A percentile compares a stretch with the other conserved stretches of the same genome.
These are phyloP conservation scores for Epistrophe eligans DNA, from an alignment of 2,888 invertebrate genomes.

Conservation along the genomic window DNA sequence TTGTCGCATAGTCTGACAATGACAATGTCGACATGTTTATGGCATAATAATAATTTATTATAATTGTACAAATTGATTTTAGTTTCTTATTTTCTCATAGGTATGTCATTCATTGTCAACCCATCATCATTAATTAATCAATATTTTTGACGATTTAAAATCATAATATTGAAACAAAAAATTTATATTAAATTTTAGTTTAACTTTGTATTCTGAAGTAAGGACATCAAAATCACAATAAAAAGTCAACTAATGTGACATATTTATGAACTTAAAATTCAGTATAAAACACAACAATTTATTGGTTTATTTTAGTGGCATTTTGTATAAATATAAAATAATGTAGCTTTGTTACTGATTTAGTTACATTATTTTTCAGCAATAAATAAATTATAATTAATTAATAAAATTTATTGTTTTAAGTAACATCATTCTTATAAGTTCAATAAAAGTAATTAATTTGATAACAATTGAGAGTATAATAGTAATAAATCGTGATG, in stretches of 20 bases:
- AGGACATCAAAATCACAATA: conserved; percentile 3
- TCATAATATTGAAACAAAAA: conserved; percentile 2
- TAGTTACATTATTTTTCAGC: conserved; percentile 14
- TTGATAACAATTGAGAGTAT: neutral
- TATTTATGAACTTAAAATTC: neutral
- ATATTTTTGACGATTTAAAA: neutral
- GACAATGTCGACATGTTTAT: conserved; percentile 72
- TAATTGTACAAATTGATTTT: conserved; percentile 56
- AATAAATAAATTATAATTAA: conserved; percentile 31
- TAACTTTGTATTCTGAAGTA: neutral
- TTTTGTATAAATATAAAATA: neutral
- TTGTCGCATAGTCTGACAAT: conserved; percentile 56
- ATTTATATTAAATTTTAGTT: neutral
- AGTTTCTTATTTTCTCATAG: neutral
- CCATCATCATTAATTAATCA: conserved; percentile 13
- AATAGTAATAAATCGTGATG: conserved; percentile 10
- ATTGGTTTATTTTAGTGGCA: conserved; percentile 10
- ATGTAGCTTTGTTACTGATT: neutral
- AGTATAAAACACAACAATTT: neutral
- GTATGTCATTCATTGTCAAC: neutral
- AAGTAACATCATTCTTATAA: conserved; percentile 5
- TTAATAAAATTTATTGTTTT: conserved; percentile 17
- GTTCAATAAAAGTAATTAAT: conserved; percentile 28
- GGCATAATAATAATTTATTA: conserved; percentile 52
- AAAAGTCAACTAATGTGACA: conserved; percentile 16